These are phyloP conservation scores for Empis livida DNA, from an alignment of 2,888 invertebrate species.

Conservation along the genomic window DNA sequence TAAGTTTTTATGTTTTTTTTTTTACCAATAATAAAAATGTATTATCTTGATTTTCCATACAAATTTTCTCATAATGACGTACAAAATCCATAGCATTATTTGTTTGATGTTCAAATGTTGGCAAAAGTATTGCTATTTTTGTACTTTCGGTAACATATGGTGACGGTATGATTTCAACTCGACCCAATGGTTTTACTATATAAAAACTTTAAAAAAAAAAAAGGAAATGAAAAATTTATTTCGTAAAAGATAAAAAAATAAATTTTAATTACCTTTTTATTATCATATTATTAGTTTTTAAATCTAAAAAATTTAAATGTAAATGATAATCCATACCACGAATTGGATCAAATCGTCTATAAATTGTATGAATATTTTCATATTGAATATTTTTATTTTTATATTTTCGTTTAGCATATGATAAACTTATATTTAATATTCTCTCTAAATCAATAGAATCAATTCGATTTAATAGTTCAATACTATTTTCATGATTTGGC, in stretches of 20 bases:
- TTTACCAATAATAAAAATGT: conserved; percentile 59
- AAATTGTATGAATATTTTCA: conserved; percentile 51
- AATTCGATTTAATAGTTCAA: conserved; percentile 48
- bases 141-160: conserved; percentile 94
- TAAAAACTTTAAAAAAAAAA: conserved; percentile 45
- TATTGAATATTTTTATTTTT: conserved; percentile 21
- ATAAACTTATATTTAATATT: conserved; percentile 39
- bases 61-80: conserved; percentile 53
- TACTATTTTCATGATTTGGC: conserved; percentile 63
- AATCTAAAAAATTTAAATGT: conserved; percentile 50
- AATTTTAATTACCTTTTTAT: conserved; percentile 39
- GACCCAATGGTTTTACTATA: conserved; percentile 70
- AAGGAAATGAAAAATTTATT: too few species aligned
- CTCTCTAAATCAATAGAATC: conserved; percentile 54
- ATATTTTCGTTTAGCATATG: conserved; percentile 40
- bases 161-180: conserved; percentile 78
- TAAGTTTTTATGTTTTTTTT: conserved; percentile 6
- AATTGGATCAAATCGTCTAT: conserved; percentile 65
- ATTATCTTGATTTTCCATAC: conserved; percentile 66
- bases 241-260: too few species aligned
- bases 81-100: conserved; percentile 53
- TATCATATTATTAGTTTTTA: conserved; percentile 31
- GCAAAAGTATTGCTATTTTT: conserved; percentile 62
- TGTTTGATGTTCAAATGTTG: conserved; percentile 45
- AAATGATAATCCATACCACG: conserved; percentile 76